These are phyloP conservation scores for Phylloscopus trochilus DNA, from an alignment of 2,113 vertebrate genomes.

Conservation along the genomic window DNA sequence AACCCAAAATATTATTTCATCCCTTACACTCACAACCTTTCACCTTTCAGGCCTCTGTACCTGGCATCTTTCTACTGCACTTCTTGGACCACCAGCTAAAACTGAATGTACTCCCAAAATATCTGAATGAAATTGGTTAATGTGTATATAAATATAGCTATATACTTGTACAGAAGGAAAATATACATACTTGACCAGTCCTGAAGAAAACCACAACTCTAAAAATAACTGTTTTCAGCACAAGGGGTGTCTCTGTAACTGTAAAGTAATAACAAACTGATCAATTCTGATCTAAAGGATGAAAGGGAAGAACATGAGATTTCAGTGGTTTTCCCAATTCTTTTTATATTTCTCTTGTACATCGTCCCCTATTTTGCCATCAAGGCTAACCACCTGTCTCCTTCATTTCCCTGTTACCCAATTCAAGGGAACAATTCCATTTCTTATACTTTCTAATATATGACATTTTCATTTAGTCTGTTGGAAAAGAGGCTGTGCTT, in stretches of 20 bases:
- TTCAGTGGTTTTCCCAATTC: background rate
- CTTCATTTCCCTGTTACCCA: background rate
- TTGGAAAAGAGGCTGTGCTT: background rate
- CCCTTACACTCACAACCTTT: background rate
- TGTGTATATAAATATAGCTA: rapidly evolving
- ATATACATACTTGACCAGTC: rapidly evolving
- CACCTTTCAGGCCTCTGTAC: background rate
- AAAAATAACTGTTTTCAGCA: background rate
- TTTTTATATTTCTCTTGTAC: background rate
- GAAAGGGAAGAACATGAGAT: background rate
- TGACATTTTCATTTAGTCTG: background rate
- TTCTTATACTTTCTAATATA: background rate
- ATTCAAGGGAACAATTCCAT: background rate
- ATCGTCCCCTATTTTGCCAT: background rate
- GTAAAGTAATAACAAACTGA: background rate
- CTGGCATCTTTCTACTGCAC: background rate
- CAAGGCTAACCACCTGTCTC: background rate
- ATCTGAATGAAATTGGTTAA: too few relatives aligned
- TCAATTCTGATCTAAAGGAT: background rate
- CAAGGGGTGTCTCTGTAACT: background rate
- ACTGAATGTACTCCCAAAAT: background rate
- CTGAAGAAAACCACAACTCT: rapidly evolving
- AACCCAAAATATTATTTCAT: background rate
- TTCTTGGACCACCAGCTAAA: background rate
- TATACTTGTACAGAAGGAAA: background rate